Evolutionary conservation across 2,888 invertebrate species (phyloP), one percentile per base, ranked within the genome.

Genomic region (Trichopria drosophilae): DNA sequence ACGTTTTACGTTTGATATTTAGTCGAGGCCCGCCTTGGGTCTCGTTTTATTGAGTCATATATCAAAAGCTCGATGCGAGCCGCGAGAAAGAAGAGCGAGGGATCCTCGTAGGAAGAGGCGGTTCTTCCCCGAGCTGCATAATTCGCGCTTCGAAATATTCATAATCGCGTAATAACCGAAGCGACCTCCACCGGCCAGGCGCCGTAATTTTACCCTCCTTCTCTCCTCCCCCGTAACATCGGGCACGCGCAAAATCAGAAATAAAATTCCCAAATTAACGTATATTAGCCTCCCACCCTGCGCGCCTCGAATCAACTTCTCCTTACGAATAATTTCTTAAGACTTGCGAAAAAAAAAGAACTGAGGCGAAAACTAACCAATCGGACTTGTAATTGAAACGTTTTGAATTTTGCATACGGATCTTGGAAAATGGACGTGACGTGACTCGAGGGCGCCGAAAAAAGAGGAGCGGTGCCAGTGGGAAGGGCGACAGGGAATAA

Each of bases 41-140:
- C 62, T 64, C 62, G 61, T 72, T 73, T 73, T 72, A 72, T 72
- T 67, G 72, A 69, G 71, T 65, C 73, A 65, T 73, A 71, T 72
- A 72, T 72, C 73, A 72, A 67, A 61, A 63, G 56, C 61, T 55
- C 61, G 58, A 53, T 43, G 47, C 53, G 45, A 41, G 42, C 50
- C 51, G 50, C 51, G 29, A 45, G 20, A 18, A 24, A 32, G 29
- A 22, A 23, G 29, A 20, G 34, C 12, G 23, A 23, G 43, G 35
- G 26, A 32, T 20, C 18, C 10, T 31, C 43, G 37, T 19, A 19
- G 12, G 3, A 4, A 40, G 29, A 40, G 16, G 9, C 5, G 10
- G 41, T 15, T 41, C 7, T 16, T 24, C 24, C 15, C 6, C 15
- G 19, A 13, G 24, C 19, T 10, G 2, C 3, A 35, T n/a, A 35